phyloP scores from a whole-genome alignment of 2,113 vertebrate species.

The Scalopus aquaticus region DNA sequence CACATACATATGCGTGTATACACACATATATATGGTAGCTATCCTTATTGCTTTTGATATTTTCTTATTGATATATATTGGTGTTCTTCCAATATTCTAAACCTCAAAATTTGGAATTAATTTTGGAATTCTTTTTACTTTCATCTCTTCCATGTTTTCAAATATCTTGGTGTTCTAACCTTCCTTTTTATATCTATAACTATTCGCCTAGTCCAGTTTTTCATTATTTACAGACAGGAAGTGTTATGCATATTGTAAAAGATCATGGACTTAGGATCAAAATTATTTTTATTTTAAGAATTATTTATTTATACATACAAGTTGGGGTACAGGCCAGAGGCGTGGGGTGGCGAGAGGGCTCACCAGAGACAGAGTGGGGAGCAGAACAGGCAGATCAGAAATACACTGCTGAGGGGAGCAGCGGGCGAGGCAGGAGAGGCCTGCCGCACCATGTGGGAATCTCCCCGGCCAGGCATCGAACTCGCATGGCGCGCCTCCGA shows the following conservation, averaged over 20 bases:
- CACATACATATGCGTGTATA: neutral
- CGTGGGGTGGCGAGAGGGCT: too few relatives aligned
- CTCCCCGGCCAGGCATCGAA: too few relatives aligned
- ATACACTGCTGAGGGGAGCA: too few relatives aligned
- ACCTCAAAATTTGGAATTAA: neutral
- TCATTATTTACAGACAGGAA: neutral
- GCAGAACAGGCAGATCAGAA: too few relatives aligned
- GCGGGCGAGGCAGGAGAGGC: too few relatives aligned
- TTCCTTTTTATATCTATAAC: neutral
- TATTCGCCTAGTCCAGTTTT: neutral
- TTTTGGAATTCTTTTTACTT: neutral
- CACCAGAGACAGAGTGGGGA: too few relatives aligned
- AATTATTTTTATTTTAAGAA: too few relatives aligned
- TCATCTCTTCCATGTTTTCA: neutral
- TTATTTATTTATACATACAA: too few relatives aligned
- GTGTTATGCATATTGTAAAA: neutral
- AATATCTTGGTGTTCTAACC: neutral
- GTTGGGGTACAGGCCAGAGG: too few relatives aligned
- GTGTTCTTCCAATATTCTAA: neutral
- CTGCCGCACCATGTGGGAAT: too few relatives aligned
- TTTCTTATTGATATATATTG: neutral
- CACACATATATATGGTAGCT: neutral
- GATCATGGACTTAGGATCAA: neutral
- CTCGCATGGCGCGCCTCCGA: too few relatives aligned
- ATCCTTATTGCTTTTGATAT: neutral